Evolutionary conservation across 2,113 vertebrate genomes (phyloP).

Genomic region (Cavia porcellus): DNA sequence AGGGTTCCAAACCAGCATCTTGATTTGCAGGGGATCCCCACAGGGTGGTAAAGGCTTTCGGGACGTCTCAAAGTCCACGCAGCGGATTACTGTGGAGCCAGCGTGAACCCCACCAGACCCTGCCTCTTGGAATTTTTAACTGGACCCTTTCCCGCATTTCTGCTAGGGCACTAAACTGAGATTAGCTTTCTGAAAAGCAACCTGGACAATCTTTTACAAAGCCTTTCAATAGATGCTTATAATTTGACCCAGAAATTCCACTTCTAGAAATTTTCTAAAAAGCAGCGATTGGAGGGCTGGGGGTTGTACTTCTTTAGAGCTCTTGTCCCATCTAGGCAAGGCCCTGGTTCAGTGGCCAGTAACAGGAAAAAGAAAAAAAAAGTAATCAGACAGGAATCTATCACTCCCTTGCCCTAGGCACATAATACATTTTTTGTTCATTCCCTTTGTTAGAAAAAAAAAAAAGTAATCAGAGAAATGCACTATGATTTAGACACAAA

Average conservation of each 20-base stretch:
- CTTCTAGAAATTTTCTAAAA: constrained; percentile 18
- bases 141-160: background rate
- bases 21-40: background rate
- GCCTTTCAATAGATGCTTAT: background rate
- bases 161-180: background rate
- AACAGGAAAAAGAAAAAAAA: background rate
- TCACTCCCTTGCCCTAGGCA: background rate
- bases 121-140: background rate
- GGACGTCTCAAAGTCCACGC: background rate
- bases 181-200: constrained; percentile 8
- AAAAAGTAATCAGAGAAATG: background rate
- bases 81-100: background rate
- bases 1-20: background rate
- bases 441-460: background rate
- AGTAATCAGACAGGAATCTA: background rate
- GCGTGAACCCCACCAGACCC: background rate
- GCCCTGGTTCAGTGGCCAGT: background rate
- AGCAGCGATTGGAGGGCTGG: constrained; percentile 2
- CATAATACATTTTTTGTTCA: background rate
- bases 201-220: background rate
- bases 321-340: background rate
- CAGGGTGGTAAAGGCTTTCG: background rate
- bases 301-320: background rate
- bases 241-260: constrained; percentile 30
- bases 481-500: constrained; percentile 20